Percentiles rank a stretch among this genome's conserved stretches.
These are phyloP conservation scores for Condylostylus longicornis DNA, from an alignment of 1,140 invertebrate genomes.

Conservation along the genomic window DNA sequence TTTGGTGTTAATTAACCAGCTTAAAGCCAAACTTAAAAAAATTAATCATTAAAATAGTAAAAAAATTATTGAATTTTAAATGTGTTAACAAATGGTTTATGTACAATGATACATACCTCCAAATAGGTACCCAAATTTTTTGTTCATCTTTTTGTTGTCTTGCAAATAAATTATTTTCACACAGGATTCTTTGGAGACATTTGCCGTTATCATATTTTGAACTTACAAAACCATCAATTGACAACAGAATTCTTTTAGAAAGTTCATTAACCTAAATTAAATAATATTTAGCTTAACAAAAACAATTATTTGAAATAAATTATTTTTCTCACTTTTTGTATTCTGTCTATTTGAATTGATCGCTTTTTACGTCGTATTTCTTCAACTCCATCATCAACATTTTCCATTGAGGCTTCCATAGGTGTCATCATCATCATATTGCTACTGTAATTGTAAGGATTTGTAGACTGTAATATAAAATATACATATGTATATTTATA, in stretches of 20 bases:
- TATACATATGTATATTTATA: not conserved
- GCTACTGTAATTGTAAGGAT: slow-evolving; percentile 8
- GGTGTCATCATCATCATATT: not conserved
- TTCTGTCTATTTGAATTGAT: slow-evolving; percentile 11
- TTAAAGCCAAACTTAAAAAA: slow-evolving; percentile 39
- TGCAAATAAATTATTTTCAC: slow-evolving; percentile 45
- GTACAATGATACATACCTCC: slow-evolving; percentile 54
- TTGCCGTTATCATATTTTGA: slow-evolving; percentile 32
- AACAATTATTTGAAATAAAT: not conserved
- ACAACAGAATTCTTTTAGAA: slow-evolving; percentile 36
- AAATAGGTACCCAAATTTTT: slow-evolving; percentile 48
- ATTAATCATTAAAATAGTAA: slow-evolving; percentile 5
- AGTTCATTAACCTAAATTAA: slow-evolving; percentile 36
- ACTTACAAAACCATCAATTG: slow-evolving; percentile 38
- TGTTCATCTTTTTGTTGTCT: slow-evolving; percentile 34
- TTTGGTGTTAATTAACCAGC: slow-evolving; percentile 42
- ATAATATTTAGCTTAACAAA: slow-evolving; percentile 2
- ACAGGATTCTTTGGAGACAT: slow-evolving; percentile 45
- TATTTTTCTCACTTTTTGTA: not conserved
- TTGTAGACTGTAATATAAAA: slow-evolving; percentile 17
- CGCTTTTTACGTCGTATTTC: slow-evolving; percentile 22
- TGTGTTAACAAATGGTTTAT: too few species aligned
- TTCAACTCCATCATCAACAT: not conserved
- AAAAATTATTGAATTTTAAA: not conserved
- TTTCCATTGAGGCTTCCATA: slow-evolving; percentile 3